Percentiles rank a stretch among this genome's conserved stretches.
Conservation (phyloP, 2,113 vertebrate species). For the Chroicocephalus ridibundus region DNA sequence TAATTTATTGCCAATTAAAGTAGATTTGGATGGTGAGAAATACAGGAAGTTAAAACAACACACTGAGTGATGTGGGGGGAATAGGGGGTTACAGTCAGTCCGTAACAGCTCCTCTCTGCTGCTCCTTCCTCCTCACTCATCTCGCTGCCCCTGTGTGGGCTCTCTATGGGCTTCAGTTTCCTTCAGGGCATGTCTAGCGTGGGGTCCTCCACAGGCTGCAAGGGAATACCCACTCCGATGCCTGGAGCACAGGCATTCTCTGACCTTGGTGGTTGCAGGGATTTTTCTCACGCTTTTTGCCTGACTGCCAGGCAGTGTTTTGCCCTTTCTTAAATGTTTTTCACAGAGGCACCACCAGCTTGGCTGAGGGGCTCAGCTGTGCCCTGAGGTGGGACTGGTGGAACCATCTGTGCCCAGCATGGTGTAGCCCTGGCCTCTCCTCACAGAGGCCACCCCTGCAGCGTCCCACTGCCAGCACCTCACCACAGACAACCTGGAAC, state of each 20-base stretch:
- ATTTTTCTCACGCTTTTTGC: neutral
- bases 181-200: neutral
- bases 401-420: neutral
- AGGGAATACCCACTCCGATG: neutral
- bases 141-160: neutral
- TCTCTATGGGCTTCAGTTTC: neutral
- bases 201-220: neutral
- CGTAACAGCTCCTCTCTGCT: neutral
- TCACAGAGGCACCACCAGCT: too few species aligned
- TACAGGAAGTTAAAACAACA: neutral
- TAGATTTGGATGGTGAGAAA: neutral
- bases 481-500: neutral
- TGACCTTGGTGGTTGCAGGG: neutral
- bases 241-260: neutral
- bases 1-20: neutral
- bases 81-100: neutral
- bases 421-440: neutral
- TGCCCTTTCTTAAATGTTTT: neutral
- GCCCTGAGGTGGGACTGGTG: rapidly evolving
- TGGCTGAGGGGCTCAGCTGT: neutral
- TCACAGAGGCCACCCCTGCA: neutral
- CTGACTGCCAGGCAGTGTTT: neutral
- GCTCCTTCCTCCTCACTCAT: neutral
- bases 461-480: neutral
- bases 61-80: neutral